Base-by-base conservation (phyloP, 2,797 vertebrate genomes). In the Enoplosus armatus region DNA sequence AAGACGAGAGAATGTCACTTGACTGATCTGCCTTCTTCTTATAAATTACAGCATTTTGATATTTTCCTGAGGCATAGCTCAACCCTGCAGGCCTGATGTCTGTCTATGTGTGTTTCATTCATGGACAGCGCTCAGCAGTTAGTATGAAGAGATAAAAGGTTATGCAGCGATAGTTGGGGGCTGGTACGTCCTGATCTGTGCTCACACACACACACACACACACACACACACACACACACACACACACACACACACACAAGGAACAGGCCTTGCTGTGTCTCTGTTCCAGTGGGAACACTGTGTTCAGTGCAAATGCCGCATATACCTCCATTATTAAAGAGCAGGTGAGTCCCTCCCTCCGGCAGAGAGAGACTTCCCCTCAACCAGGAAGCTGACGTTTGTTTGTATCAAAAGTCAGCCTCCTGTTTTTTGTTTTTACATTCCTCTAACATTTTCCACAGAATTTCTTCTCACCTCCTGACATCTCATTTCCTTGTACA, bases 151-250 rank as follows among this genome's bases (percentile, higher is more conserved):
- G 27, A 63, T 67, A 27, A 60, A 77, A 80, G 18, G 75, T 48
- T 27, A 51, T 60, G 50, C 24, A 8, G 48, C 43, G 43, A 27
- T 27, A 15, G 50, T 11, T 50, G 8, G 35, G 48, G 9, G 29
- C 6, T 72, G 50, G 72, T 45, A 80, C 68, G 3, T 84, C 27
- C 76, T 82, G 73, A 82, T 80, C 72, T 55, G 18, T 43, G 9
- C 29, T 35, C 14, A 24, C 5, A 27, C 24, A 11, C 50, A 27
- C 39, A 4, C 14, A 33, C 26, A 33, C 33, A 12, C 8, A 35
- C 65, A 45, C 22, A 43, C 50, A 50, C 39, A 63, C 59, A 58
- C 1, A 33, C 26, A 33, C 33, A 12, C 8, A 35, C 65, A 45
- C 22, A 43, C 50, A 50, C 39, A 63, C 59, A 58, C 5, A 60